Conservation (phyloP, 1,140 invertebrate species). For the Calephelis virginiensis region DNA sequence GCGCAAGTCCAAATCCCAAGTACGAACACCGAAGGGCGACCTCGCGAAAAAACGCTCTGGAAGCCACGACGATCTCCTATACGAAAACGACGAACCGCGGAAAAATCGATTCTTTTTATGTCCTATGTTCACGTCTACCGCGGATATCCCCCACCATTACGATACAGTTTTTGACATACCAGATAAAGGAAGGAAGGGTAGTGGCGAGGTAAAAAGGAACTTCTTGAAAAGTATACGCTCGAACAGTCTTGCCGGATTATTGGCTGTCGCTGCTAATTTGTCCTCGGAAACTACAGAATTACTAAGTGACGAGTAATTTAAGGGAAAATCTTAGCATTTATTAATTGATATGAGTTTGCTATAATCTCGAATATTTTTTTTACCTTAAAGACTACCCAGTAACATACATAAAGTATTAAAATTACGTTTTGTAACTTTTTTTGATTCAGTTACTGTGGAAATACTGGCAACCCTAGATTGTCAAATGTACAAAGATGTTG, state of each 20-base stretch:
- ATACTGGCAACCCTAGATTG: conserved; percentile 5
- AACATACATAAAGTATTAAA: too few relatives aligned
- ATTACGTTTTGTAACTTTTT: background rate
- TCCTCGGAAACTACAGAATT: conserved; percentile 57
- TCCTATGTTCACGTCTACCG: conserved; percentile 47
- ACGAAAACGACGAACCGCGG: conserved; percentile 42
- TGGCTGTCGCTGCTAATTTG: conserved; percentile 46
- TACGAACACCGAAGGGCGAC: conserved; percentile 37
- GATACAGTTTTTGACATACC: conserved; percentile 56
- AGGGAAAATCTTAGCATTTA: conserved; percentile 11
- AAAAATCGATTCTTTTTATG: conserved; percentile 48
- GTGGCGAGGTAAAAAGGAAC: conserved; percentile 47
- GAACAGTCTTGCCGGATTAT: conserved; percentile 53
- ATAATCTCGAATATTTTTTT: too few relatives aligned
- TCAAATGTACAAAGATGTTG: conserved; percentile 48
- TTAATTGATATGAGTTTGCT: too few relatives aligned
- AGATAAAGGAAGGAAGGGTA: conserved; percentile 36
- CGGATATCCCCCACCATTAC: conserved; percentile 49
- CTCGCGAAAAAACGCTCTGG: conserved; percentile 50
- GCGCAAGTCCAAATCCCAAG: conserved; percentile 55
- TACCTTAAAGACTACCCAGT: too few relatives aligned
- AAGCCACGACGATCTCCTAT: conserved; percentile 61
- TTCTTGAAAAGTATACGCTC: conserved; percentile 58
- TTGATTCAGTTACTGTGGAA: background rate
- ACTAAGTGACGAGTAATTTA: conserved; percentile 47